Evolutionary conservation across 2,113 vertebrate species (phyloP), one percentile per base, ranked within the genome.

Genomic region (Burhinus bistriatus): DNA sequence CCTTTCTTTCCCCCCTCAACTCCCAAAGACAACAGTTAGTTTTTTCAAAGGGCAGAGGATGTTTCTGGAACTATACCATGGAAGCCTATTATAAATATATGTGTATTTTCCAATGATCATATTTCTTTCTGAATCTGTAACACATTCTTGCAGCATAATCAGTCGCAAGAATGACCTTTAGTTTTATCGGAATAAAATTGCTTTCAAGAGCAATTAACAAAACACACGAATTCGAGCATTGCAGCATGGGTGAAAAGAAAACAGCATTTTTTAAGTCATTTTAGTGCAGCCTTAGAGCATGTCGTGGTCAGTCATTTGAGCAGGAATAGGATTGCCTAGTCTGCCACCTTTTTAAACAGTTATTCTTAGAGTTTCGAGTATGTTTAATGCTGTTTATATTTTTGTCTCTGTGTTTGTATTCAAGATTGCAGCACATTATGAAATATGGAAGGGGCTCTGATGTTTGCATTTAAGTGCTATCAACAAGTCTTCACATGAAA

Each of bases 401-500:
- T 89, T 90, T 88, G 11, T 64, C 16, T 91, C 45, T 34, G 20
- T 45, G 44, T 86, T 54, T 82, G 18, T 73, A 45, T 57, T 85
- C 7, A 75, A 40, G 62, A 51, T 83, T 85, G 59, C 36, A 55
- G n/a, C 1, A 5, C 25, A 10, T 66, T 80, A 44, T 70, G 84
- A 89, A 89, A 75, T 80, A 71, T 18, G 30, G 32, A 77, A 84
- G 58, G 38, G 16, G 21, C 9, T 76, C 49, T 73, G 34, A 58
- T 64, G 32, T 85, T 95, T 95, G 34, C 38, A 45, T 86, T 80
- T 70, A 77, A 77, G 36, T 62, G 29, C 59, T 82, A 73, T 87
- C 81, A 86, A 62, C 94, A 90, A 76, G 91, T n/a, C 75, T 34
- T 84, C 52, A 79, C 80, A 73, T 45, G 82, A 96, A 94, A 90